Base-by-base conservation (phyloP, 2,888 invertebrate species). In the Congeria kusceri region DNA sequence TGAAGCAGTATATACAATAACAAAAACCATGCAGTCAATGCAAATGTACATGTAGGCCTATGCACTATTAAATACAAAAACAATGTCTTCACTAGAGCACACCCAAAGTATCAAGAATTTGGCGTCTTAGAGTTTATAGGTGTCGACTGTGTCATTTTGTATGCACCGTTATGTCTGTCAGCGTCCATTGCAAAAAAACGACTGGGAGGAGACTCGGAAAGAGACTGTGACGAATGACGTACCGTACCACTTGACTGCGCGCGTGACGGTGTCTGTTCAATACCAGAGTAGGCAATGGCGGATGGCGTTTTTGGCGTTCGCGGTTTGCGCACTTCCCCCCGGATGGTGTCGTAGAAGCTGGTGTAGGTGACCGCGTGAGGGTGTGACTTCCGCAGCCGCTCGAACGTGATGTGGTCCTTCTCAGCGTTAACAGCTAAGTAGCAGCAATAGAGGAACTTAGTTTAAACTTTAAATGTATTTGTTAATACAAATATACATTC, bases 371-470 rank as follows among this genome's bases (percentile, higher is more conserved):
- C 83, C 3, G 57, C 62, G 49, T 83, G 80, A 0, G 83, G 83
- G 7, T 78, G 65, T n/a, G 49, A 28, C 44, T 76, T 72, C 56
- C 83, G 32, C 2, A 66, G 23, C 1, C 67, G 56, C 44, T 83
- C 83, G 32, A 83, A 83, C 23, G 68, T 56, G 15, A 80, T 76
- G 39, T 70, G 80, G 28, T 80, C 78, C 29, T 61, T 77, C 44
- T 83, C 83, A 25, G 80, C 78, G 1, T 47, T 32, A 1, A 83
- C 80, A n/a, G 83, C 83, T 83, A 18, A 77, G 79, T 23, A 15
- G 39, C 3, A 39, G 15, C 39, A 39, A 15, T 13, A 39, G 39
- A 39, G 39, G 15, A n/a, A n/a, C n/a, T n/a, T n/a, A n/a, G n/a
- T n/a, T n/a, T n/a, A n/a, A n/a, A n/a, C n/a, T n/a, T n/a, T n/a